These are phyloP conservation scores for Ciconia stormi DNA, from an alignment of 2,113 vertebrate genomes.

Conservation along the genomic window DNA sequence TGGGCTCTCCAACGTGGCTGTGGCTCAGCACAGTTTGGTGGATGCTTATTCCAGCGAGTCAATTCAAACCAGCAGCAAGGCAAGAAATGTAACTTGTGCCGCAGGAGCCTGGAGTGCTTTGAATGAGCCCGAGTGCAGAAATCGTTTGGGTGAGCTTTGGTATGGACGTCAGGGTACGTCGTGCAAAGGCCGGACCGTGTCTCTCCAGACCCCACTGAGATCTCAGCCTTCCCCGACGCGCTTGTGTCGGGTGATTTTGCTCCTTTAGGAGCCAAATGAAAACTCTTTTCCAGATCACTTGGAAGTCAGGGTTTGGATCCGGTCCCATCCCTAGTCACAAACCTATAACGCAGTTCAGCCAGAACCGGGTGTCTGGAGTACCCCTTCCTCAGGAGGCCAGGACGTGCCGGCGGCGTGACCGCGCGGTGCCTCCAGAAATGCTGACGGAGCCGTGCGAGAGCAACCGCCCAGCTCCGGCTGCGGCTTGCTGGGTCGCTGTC, in stretches of 20 bases:
- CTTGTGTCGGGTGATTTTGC: neutral
- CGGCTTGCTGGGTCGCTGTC: neutral
- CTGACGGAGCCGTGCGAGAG: fast-evolving
- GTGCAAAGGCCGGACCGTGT: fast-evolving
- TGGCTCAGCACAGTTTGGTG: neutral
- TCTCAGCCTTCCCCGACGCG: fast-evolving
- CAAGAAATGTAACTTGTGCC: neutral
- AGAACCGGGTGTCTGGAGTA: neutral
- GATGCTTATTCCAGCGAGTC: neutral
- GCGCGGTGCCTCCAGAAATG: fast-evolving
- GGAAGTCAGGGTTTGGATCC: neutral
- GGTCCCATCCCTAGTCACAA: neutral
- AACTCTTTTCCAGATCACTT: neutral
- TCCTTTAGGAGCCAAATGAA: neutral
- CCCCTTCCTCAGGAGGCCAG: neutral
- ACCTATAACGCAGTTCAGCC: fast-evolving
- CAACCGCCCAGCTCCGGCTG: neutral
- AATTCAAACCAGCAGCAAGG: neutral
- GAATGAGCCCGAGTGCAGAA: fast-evolving
- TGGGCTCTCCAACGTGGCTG: neutral
- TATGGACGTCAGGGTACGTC: neutral
- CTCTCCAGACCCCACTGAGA: neutral
- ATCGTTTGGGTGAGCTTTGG: neutral
- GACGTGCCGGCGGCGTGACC: neutral
- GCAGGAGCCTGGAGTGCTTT: neutral